phyloP scores from a whole-genome alignment of 2,113 vertebrate species.

The Puntigrus tetrazona region DNA sequence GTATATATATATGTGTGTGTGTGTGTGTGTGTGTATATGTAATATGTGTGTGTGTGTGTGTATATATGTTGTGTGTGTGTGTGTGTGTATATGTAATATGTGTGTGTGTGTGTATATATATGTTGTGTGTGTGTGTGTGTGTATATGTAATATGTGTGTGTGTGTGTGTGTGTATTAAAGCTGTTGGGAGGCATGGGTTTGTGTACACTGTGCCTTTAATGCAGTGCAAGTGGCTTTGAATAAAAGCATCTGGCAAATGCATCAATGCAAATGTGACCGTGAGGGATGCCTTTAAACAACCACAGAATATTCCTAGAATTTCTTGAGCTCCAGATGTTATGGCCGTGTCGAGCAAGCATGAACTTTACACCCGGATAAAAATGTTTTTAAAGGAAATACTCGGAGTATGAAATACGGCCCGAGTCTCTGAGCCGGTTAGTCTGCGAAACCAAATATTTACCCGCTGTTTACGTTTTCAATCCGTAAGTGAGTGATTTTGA shows the following conservation, averaged over 20 bases:
- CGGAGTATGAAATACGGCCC: background rate
- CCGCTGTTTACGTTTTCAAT: background rate
- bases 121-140: too few relatives aligned
- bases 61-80: too few relatives aligned
- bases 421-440: conserved; percentile 3
- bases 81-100: too few relatives aligned
- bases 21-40: too few relatives aligned
- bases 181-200: too few relatives aligned
- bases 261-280: background rate
- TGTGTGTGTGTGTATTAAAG: too few relatives aligned
- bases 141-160: too few relatives aligned
- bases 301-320: background rate
- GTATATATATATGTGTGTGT: too few relatives aligned
- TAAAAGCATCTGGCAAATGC: background rate
- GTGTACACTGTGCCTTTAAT: background rate
- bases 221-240: background rate
- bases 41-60: too few relatives aligned
- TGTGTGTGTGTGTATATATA: too few relatives aligned
- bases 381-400: background rate
- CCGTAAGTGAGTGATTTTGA: background rate
- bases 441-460: conserved; percentile 17
- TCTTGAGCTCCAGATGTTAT: background rate
- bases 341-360: background rate
- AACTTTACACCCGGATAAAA: background rate
- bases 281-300: background rate